These are phyloP conservation scores for Ornithorhynchus anatinus DNA, from an alignment of 2,113 vertebrate genomes.

Conservation along the genomic window DNA sequence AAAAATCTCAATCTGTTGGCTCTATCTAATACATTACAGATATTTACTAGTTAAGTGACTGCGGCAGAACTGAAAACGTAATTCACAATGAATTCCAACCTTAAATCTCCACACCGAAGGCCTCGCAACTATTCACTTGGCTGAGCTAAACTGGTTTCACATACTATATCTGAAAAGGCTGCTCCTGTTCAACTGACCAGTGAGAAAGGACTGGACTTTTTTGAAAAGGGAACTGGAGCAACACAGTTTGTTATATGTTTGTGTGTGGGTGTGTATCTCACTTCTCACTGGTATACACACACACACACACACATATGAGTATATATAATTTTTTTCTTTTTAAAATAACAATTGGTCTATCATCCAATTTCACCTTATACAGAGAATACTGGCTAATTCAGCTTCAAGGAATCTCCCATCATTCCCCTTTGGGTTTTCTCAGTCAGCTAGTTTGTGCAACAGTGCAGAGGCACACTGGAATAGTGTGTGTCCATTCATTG, in stretches of 20 bases:
- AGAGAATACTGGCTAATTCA: slow-evolving; percentile 62
- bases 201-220: slow-evolving; percentile 63
- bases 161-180: slow-evolving; percentile 35
- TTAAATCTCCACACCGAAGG: slow-evolving; percentile 50
- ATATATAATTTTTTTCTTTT: slow-evolving; percentile 46
- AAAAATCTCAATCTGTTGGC: slow-evolving; percentile 23
- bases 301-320: no score
- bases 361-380: slow-evolving; percentile 62
- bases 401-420: slow-evolving; percentile 50
- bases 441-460: slow-evolving; percentile 57
- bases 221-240: slow-evolving; percentile 63
- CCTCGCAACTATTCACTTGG: slow-evolving; percentile 41
- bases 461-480: slow-evolving; percentile 54
- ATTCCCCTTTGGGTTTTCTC: slow-evolving; percentile 57
- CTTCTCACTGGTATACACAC: no score
- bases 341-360: slow-evolving; percentile 51
- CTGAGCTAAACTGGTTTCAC: slow-evolving; percentile 68
- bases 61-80: slow-evolving; percentile 49
- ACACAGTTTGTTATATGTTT: slow-evolving; percentile 61
- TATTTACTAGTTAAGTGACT: slow-evolving; percentile 42
- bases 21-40: slow-evolving; percentile 18
- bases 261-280: no score
- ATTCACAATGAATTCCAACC: slow-evolving; percentile 67
- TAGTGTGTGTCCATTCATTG: slow-evolving; percentile 58
- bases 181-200: slow-evolving; percentile 68